These are phyloP conservation scores for Sphaerodactylus townsendi DNA, from an alignment of 2,113 vertebrate species.

Conservation along the genomic window DNA sequence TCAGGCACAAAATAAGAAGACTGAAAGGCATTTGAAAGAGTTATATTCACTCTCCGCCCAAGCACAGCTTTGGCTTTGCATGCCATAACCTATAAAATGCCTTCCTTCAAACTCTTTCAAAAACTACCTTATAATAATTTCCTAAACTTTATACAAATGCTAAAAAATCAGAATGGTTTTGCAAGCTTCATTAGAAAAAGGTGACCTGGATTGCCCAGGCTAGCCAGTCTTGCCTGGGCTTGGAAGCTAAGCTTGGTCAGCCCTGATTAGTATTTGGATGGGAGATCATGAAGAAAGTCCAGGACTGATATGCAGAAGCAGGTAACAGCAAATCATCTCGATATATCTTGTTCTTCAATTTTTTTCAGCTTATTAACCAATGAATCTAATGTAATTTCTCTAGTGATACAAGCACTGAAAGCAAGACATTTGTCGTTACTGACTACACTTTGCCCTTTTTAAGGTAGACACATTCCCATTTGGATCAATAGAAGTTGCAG, in stretches of 20 bases:
- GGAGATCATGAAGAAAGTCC: too few relatives aligned
- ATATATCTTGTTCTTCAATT: not conserved
- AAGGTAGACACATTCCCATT: not conserved
- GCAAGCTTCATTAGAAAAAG: not conserved
- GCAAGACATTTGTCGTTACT: not conserved
- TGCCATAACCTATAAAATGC: not conserved
- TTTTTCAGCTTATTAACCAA: constrained; percentile 3
- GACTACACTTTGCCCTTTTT: not conserved
- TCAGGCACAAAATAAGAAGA: not conserved
- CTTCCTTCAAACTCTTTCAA: not conserved
- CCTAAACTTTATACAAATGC: not conserved
- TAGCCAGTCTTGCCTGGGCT: too few relatives aligned
- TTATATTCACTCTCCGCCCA: not conserved
- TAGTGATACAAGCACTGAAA: not conserved
- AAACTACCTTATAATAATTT: not conserved
- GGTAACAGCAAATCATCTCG: not conserved
- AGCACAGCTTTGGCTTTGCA: not conserved
- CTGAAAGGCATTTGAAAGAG: not conserved
- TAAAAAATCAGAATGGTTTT: not conserved
- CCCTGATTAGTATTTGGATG: too few relatives aligned
- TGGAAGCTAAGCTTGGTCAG: too few relatives aligned
- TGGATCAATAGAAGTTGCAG: not conserved
- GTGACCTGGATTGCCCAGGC: not conserved
- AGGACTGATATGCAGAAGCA: too few relatives aligned
- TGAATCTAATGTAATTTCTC: not conserved